phyloP scores from a whole-genome alignment of 2,113 vertebrate genomes.

The Phyllopteryx taeniolatus region DNA sequence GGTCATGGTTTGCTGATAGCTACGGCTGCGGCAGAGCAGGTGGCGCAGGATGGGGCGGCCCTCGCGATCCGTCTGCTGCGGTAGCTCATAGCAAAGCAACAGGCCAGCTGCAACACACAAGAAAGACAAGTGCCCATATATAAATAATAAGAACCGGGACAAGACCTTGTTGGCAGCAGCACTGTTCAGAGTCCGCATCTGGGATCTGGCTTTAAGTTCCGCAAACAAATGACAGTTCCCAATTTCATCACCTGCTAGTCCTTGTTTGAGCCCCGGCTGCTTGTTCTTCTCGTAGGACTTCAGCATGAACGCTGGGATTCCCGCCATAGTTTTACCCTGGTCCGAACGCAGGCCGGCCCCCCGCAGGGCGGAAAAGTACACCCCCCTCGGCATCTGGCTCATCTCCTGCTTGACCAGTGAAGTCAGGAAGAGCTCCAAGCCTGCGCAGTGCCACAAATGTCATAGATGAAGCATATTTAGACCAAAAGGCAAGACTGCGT shows the following conservation, averaged over 20 bases:
- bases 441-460: conserved; percentile 53
- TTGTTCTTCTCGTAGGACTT: conserved; percentile 94
- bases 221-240: background rate
- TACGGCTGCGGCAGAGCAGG: conserved; percentile 82
- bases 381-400: conserved; percentile 87
- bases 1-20: conserved; percentile 85
- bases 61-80: conserved; percentile 83
- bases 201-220: background rate
- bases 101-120: conserved; percentile 79
- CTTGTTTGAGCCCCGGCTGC: conserved; percentile 91
- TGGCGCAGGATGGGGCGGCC: conserved; percentile 84
- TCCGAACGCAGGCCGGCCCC: conserved; percentile 73
- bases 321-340: conserved; percentile 84
- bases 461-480: background rate
- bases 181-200: background rate
- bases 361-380: conserved; percentile 87
- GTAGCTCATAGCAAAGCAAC: conserved; percentile 85
- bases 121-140: background rate
- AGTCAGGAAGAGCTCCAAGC: conserved; percentile 81
- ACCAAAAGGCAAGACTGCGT: no score
- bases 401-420: conserved; percentile 92
- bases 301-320: conserved; percentile 86
- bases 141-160: background rate
- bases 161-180: background rate
- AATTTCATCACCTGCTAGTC: conserved; percentile 81